Base-by-base conservation (phyloP, 2,113 vertebrate species). In the Poeciliopsis retropinna region DNA sequence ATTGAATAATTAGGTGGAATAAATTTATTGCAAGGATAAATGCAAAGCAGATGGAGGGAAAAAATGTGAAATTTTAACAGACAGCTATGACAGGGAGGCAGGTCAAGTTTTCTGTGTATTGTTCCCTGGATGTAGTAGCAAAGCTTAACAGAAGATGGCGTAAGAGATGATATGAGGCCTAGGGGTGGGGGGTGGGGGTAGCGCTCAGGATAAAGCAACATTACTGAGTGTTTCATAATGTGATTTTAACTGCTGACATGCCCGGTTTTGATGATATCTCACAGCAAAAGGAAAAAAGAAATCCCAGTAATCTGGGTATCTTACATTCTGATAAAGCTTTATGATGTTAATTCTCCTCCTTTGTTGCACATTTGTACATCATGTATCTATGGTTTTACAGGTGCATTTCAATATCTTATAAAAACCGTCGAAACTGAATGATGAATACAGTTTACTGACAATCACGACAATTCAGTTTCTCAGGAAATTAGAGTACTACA, bases 81-180 rank as follows among this genome's bases (percentile, higher is more conserved):
- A 76, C 66, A 78, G 31, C 64, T 66, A 69, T 3, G 67, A 72
- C 44, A 63, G 57, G 51, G 77, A 78, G 54, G 67, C 30, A 72
- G 29, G 5, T 57, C 51, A 57, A 7, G n/a, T 57, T n/a, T 37
- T 57, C 25, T 57, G 67, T 74, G 54, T 41, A 63, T 79, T 83
- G 80, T 81, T 89, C 25, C 57, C 27, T 11, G 32, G 44, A 0
- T 90, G 92, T 54, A 90, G 67, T 76, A 37, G 39, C 1, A 9
- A 19, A 29, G 39, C 28, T 28, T 5, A 70, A 66, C 94, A 94
- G 93, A 63, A 95, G 94, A 93, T 93, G 94, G 93, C 78, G 87
- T 73, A 86, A 77, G 83, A 80, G 66, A 82, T 76, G 76, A 82
- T 86, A 82, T 37, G 71, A 89, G 51, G 85, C 75, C 41, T 27